Conservation (phyloP, 2,888 invertebrate genomes). For the Conistra vaccinii region DNA sequence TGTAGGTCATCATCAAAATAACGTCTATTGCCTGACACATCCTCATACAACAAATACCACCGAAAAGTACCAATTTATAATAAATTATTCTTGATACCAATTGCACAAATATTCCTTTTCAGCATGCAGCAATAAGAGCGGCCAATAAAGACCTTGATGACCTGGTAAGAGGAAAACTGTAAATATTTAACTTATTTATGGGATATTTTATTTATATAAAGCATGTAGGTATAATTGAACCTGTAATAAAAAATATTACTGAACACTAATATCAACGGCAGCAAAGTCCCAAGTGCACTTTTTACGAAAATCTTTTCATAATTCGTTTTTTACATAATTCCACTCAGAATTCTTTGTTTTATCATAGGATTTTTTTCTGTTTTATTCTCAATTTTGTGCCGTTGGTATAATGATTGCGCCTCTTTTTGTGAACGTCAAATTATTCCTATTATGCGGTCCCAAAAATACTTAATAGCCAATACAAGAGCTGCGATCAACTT, state of each 20-base stretch:
- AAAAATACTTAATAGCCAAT: background rate
- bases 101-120: conserved; percentile 65
- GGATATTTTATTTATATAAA: conserved; percentile 2
- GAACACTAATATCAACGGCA: no score
- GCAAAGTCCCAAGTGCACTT: no score
- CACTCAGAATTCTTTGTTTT: no score
- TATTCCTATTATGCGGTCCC: background rate
- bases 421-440: background rate
- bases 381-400: no score
- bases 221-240: background rate
- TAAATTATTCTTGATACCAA: conserved; percentile 1
- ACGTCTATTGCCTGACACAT: background rate
- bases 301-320: no score
- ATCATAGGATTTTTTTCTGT: no score
- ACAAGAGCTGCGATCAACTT: background rate
- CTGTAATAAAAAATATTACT: background rate
- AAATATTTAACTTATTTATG: background rate
- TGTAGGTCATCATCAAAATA: background rate
- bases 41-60: background rate
- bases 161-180: conserved; percentile 75
- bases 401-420: background rate
- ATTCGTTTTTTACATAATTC: no score
- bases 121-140: conserved; percentile 86
- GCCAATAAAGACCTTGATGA: conserved; percentile 86
- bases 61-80: background rate